A percentile compares a stretch with the other conserved stretches of the same genome.
These are phyloP conservation scores for Rhinella marina DNA, from an alignment of 2,797 vertebrate genomes.

Conservation along the genomic window DNA sequence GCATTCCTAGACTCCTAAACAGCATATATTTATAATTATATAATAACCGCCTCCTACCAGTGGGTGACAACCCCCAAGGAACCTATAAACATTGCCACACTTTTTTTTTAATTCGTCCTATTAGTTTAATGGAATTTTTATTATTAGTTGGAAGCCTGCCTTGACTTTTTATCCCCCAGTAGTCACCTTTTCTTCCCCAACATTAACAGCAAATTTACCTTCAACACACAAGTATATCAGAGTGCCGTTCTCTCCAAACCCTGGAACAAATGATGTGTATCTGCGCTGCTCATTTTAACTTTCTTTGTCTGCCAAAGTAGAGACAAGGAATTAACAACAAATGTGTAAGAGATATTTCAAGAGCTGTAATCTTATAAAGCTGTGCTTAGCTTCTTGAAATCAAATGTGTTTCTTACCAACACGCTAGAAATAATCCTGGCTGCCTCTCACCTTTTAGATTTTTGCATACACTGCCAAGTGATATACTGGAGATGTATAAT, in stretches of 20 bases:
- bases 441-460: constrained; percentile 35
- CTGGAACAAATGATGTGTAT: neutral
- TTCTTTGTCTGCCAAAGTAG: constrained; percentile 28
- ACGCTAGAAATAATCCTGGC: constrained; percentile 40
- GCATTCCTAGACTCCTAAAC: no score
- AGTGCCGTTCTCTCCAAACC: neutral
- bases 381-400: constrained; percentile 16
- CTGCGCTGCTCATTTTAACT: constrained; percentile 19
- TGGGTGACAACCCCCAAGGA: no score
- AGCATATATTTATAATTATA: no score
- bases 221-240: neutral
- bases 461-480: constrained; percentile 27
- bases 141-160: neutral
- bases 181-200: neutral
- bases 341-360: constrained; percentile 34
- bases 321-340: constrained; percentile 27
- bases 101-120: no score
- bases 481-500: neutral
- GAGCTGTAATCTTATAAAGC: constrained; percentile 38
- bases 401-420: constrained; percentile 30
- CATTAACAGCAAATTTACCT: neutral
- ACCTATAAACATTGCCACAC: no score
- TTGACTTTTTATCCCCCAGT: neutral
- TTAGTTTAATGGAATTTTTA: no score
- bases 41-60: no score